Conservation (phyloP, 1,140 invertebrate genomes). For the Eupristina koningsbergeri region DNA sequence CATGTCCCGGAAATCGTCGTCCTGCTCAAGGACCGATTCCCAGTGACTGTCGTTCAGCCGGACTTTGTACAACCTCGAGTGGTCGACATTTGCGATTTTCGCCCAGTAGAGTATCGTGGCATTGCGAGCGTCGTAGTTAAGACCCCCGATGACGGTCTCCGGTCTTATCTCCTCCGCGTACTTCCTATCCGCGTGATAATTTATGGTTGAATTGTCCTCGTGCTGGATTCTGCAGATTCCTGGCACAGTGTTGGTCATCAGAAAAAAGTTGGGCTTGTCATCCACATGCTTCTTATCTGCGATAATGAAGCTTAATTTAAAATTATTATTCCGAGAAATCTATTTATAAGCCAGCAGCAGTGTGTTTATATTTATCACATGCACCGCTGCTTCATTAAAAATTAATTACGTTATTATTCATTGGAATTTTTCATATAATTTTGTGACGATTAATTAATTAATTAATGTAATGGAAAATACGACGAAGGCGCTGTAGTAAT, state of each 20-base stretch:
- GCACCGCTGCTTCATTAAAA: no score
- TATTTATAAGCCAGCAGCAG: background rate
- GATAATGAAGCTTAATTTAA: constrained; percentile 5
- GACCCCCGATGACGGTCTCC: constrained; percentile 40
- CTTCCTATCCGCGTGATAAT: constrained; percentile 42
- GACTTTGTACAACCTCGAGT: constrained; percentile 42
- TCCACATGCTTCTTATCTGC: constrained; percentile 45
- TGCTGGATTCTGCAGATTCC: constrained; percentile 42
- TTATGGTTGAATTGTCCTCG: constrained; percentile 35
- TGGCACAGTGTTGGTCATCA: constrained; percentile 39
- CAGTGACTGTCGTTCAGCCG: constrained; percentile 45
- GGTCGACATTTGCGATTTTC: constrained; percentile 46
- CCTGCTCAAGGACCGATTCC: constrained; percentile 37
- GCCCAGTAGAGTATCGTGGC: constrained; percentile 39
- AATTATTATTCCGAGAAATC: background rate
- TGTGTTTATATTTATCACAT: no score
- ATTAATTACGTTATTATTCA: no score
- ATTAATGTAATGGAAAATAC: no score
- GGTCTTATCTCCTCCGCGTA: constrained; percentile 43
- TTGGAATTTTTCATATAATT: no score
- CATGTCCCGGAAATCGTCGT: constrained; percentile 47
- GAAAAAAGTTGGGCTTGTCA: constrained; percentile 36
- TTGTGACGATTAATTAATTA: no score
- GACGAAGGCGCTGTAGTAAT: no score
- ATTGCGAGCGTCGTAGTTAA: constrained; percentile 41